These are phyloP conservation scores for Ornithoptera priamus DNA, from an alignment of 2,888 invertebrate species.

Conservation along the genomic window DNA sequence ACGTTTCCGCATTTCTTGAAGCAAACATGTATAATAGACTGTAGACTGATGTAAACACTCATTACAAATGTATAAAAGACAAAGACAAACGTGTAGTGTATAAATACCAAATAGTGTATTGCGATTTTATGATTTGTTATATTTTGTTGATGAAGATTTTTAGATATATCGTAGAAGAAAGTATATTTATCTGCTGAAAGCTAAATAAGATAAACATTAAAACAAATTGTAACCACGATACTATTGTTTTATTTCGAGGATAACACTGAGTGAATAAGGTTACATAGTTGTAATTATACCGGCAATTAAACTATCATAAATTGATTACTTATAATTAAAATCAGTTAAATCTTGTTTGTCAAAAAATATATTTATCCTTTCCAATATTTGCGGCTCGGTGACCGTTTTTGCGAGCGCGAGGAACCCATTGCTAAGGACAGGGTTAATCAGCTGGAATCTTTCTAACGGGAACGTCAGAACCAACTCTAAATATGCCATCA, in stretches of 20 bases:
- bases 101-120: conserved; percentile 67
- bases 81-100: conserved; percentile 55
- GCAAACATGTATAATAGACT: conserved; percentile 31
- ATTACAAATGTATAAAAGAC: conserved; percentile 65
- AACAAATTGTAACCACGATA: conserved; percentile 47
- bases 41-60: conserved; percentile 60
- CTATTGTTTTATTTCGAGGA: conserved; percentile 65
- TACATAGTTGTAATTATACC: conserved; percentile 53
- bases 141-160: conserved; percentile 59
- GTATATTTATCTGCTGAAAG: conserved; percentile 40
- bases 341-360: conserved; percentile 74
- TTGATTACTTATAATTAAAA: conserved; percentile 67
- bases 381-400: conserved; percentile 71
- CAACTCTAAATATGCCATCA: conserved; percentile 91
- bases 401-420: conserved; percentile 69
- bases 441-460: conserved; percentile 76
- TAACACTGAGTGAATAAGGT: conserved; percentile 67
- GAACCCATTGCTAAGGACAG: conserved; percentile 68
- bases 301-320: conserved; percentile 57
- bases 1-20: not conserved
- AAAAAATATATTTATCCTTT: conserved; percentile 77
- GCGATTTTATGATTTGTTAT: conserved; percentile 56
- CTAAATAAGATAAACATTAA: conserved; percentile 54
- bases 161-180: conserved; percentile 39
- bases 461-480: conserved; percentile 82